Evolutionary conservation across 2,113 vertebrate genomes (phyloP), one percentile per base, ranked within the genome.

Genomic region (Neolamprologus fasciatus): DNA sequence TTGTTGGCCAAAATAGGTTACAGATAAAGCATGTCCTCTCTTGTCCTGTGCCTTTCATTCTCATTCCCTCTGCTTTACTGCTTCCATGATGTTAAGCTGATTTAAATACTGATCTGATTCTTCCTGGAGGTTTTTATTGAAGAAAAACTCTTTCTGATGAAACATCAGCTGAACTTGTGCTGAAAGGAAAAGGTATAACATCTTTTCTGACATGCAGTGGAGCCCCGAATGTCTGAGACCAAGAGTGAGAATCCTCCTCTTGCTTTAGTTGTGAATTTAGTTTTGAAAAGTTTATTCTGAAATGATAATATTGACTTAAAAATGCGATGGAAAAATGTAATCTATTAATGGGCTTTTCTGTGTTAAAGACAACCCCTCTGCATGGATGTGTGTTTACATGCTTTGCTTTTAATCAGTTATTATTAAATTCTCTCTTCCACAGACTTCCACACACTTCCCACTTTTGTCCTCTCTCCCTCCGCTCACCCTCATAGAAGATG

Each of bases 311-410:
- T 12, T 19, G 28, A 35, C 17, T 35, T n/a, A 35, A 7, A 23
- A 19, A 35, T 35, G 16, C 0, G 6, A 11, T 66, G 9, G 1
- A 35, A n/a, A 63, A 66, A 33, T 35, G 1, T 19, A 1, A 35
- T 66, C 9, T n/a, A 7, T 66, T 35, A n/a, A 58, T 58, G 4
- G 23, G 54, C 3, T 63, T 63, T 63, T 33, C 28, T 33, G 14
- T 63, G 16, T 19, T 17, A 31, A 31, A 6, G 16, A 11, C 58
- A 35, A 33, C 9, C 9, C 2, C 28, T 4, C 28, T 63, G 58
- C 9, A 63, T 35, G 58, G 6, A 63, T 16, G 23, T 8, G 54
- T 57, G 23, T 57, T 57, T 57, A 57, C 3, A 57, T 26, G 4
- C 23, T 57, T 57, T 57, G 23, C 55, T 16, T 57, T 9, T 57